Percentiles rank a stretch among this genome's conserved stretches.
phyloP scores from a whole-genome alignment of 2,888 invertebrate species.

The Lasioglossum malachurum region DNA sequence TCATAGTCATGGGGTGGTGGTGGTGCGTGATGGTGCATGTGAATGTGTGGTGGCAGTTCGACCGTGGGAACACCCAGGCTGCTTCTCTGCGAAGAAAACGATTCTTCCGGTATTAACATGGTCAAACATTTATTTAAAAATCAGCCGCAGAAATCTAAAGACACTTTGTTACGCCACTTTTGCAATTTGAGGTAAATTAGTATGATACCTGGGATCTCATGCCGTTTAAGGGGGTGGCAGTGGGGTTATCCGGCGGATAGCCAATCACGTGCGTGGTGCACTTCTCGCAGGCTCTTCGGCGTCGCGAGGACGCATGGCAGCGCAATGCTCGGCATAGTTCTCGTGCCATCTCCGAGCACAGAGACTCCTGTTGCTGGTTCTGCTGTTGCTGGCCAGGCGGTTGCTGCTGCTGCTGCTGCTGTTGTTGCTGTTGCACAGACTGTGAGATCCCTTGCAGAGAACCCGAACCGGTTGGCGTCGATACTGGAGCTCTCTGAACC shows the following conservation, averaged over 20 bases:
- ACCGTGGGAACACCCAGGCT: conserved; percentile 83
- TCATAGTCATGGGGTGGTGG: conserved; percentile 79
- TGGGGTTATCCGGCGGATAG: conserved; percentile 85
- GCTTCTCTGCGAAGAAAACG: conserved; percentile 80
- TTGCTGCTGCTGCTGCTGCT: conserved; percentile 83
- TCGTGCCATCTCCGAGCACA: conserved; percentile 92
- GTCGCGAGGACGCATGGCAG: conserved; percentile 88
- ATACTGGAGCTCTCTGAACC: conserved; percentile 73
- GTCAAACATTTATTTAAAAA: no score
- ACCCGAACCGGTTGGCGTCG: conserved; percentile 80
- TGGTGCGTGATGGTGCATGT: conserved; percentile 81
- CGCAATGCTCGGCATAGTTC: conserved; percentile 89
- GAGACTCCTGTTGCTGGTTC: conserved; percentile 87
- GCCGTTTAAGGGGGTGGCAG: conserved; percentile 84
- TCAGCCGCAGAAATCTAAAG: no score
- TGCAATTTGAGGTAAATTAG: neutral
- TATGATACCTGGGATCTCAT: conserved; percentile 80
- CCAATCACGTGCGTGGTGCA: conserved; percentile 85
- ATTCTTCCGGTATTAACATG: neutral
- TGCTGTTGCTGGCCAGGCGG: conserved; percentile 72
- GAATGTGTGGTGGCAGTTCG: conserved; percentile 85
- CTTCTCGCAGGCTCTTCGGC: conserved; percentile 88
- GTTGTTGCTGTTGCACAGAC: conserved; percentile 84
- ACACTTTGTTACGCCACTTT: neutral
- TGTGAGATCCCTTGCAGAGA: conserved; percentile 84